These are phyloP conservation scores for Amiota minor DNA, from an alignment of 2,888 invertebrate genomes.

Conservation along the genomic window DNA sequence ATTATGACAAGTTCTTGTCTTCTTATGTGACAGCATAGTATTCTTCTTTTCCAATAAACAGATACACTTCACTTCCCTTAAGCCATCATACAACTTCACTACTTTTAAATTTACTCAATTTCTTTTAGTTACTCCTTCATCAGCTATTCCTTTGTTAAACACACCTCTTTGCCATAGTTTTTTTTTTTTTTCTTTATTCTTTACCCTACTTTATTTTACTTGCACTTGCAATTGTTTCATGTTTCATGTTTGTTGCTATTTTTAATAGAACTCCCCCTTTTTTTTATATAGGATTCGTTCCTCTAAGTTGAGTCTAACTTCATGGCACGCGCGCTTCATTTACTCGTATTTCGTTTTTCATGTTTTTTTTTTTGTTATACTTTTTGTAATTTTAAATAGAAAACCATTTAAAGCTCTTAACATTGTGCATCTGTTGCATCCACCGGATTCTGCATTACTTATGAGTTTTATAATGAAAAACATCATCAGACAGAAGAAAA, in stretches of 20 bases:
- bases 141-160: no score
- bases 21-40: background rate
- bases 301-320: background rate
- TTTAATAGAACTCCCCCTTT: slow-evolving; percentile 10
- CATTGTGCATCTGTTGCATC: slow-evolving; percentile 29
- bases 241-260: slow-evolving; percentile 17
- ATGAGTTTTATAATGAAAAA: no score
- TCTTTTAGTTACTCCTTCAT: no score
- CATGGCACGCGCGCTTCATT: slow-evolving; percentile 20
- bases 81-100: background rate
- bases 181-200: background rate
- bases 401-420: background rate
- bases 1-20: background rate
- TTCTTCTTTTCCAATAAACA: no score
- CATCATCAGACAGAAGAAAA: no score
- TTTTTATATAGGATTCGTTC: background rate
- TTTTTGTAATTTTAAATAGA: background rate
- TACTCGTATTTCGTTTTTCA: background rate
- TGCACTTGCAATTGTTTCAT: slow-evolving; percentile 7
- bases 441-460: no score
- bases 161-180: background rate
- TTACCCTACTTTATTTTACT: background rate
- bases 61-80: background rate
- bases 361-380: background rate
- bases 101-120: slow-evolving; percentile 11